A percentile compares a stretch with the other conserved stretches of the same genome.
phyloP scores from a whole-genome alignment of 1,140 invertebrate species.

The Spodoptera litura region DNA sequence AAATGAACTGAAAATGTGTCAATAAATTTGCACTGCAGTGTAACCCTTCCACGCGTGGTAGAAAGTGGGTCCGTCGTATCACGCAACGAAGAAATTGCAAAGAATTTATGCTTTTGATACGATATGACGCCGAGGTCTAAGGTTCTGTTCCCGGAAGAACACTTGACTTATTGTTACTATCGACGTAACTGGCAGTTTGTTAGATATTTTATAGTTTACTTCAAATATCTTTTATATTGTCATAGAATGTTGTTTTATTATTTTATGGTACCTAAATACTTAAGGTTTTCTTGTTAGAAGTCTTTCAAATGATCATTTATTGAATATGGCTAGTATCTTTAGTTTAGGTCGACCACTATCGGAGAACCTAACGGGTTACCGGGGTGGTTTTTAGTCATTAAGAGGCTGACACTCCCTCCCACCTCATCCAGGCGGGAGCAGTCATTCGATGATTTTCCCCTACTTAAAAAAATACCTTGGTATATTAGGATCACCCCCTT shows the following conservation, averaged over 20 bases:
- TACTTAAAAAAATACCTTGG: too few species aligned
- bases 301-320: too few species aligned
- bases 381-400: too few species aligned
- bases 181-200: conserved; percentile 31
- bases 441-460: too few species aligned
- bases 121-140: conserved; percentile 72
- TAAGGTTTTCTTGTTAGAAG: too few species aligned
- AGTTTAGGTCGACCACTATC: too few species aligned
- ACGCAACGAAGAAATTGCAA: conserved; percentile 85
- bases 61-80: conserved; percentile 82
- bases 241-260: background rate
- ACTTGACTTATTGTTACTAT: conserved; percentile 43
- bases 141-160: conserved; percentile 73
- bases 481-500: too few species aligned
- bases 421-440: too few species aligned
- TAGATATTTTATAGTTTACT: conserved; percentile 7
- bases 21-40: conserved; percentile 60
- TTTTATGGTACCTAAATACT: too few species aligned
- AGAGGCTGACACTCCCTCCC: too few species aligned
- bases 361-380: too few species aligned
- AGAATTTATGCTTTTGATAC: conserved; percentile 84
- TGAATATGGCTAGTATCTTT: too few species aligned
- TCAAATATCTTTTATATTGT: conserved; percentile 2
- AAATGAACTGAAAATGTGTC: background rate
- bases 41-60: conserved; percentile 84